phyloP scores from a whole-genome alignment of 2,113 vertebrate genomes.

The Papio anubis region DNA sequence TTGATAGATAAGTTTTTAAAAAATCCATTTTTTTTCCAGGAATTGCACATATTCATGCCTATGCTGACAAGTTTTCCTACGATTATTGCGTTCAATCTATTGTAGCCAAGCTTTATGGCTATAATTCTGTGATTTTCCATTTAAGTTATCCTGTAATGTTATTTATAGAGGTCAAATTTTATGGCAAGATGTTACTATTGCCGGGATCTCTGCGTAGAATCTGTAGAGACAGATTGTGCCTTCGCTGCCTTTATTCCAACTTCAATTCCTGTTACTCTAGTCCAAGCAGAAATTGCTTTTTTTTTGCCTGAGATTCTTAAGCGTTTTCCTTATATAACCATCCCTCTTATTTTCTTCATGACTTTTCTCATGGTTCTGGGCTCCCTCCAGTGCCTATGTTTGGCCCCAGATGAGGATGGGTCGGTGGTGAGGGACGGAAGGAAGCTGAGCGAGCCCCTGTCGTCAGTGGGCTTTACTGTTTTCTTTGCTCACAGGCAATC shows the following conservation, averaged over 20 bases:
- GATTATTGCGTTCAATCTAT: background rate
- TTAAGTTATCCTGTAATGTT: background rate
- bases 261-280: background rate
- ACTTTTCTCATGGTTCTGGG: background rate
- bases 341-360: background rate
- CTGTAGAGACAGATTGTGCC: background rate
- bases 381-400: background rate
- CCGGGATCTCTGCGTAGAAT: background rate
- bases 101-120: background rate
- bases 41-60: background rate
- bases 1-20: background rate
- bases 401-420: background rate
- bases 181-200: background rate
- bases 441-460: background rate
- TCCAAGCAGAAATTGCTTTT: background rate
- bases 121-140: background rate
- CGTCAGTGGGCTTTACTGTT: background rate
- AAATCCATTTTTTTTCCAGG: background rate
- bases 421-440: background rate
- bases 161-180: background rate
- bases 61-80: background rate
- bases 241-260: background rate
- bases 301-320: background rate
- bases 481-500: slow-evolving; percentile 77
- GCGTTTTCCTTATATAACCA: background rate